phyloP scores from a whole-genome alignment of 2,888 invertebrate species.

The Platycheirus albimanus region DNA sequence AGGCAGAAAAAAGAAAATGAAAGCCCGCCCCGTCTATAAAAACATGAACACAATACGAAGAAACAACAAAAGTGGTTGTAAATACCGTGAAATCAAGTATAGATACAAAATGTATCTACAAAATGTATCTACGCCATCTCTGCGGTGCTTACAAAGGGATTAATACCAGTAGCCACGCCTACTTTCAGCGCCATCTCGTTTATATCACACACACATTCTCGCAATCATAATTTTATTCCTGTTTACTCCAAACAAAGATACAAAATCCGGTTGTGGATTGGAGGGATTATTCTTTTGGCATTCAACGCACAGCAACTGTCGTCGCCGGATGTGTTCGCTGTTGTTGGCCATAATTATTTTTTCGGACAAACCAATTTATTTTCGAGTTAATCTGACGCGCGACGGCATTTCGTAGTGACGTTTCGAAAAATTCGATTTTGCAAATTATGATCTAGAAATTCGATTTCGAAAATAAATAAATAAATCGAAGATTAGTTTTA shows the following conservation, averaged over 20 bases:
- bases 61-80: conserved; percentile 5
- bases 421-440: not conserved
- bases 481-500: conserved; percentile 6
- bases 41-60: conserved; percentile 12
- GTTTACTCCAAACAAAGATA: conserved; percentile 14
- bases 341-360: conserved; percentile 45
- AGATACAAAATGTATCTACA: conserved; percentile 42
- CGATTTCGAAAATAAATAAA: not conserved
- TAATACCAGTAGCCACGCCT: conserved; percentile 38
- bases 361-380: conserved; percentile 26
- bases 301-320: conserved; percentile 72
- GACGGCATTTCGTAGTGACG: conserved; percentile 25
- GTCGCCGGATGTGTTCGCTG: conserved; percentile 72
- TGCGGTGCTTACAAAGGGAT: conserved; percentile 46
- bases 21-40: conserved; percentile 39
- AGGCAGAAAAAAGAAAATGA: not conserved
- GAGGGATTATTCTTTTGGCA: conserved; percentile 71
- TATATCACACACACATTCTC: conserved; percentile 25
- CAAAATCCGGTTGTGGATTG: conserved; percentile 72
- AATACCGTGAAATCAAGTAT: not conserved
- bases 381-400: conserved; percentile 28
- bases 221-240: conserved; percentile 44
- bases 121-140: conserved; percentile 61
- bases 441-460: not conserved
- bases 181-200: conserved; percentile 74